phyloP scores from a whole-genome alignment of 2,888 invertebrate species.

The Elmis aenea region DNA sequence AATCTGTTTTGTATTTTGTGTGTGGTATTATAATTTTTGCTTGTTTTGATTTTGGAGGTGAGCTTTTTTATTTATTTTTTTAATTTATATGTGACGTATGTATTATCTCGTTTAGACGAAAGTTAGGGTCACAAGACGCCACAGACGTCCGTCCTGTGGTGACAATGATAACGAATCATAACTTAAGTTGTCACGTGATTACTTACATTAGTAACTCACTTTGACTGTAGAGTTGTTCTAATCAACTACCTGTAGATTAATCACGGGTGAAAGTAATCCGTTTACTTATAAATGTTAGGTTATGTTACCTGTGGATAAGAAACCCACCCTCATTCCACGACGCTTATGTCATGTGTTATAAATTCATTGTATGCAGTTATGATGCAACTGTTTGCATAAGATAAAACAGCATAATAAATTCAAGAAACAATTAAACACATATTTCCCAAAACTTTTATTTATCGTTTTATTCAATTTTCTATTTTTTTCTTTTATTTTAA shows the following conservation, averaged over 20 bases:
- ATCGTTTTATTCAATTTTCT: too few relatives aligned
- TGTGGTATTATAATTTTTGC: conserved; percentile 26
- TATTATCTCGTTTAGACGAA: conserved; percentile 9
- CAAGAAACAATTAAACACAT: too few relatives aligned
- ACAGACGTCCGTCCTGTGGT: conserved; percentile 27
- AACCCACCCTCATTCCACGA: conserved; percentile 15
- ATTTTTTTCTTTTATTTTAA: too few relatives aligned
- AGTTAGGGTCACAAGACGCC: conserved; percentile 36
- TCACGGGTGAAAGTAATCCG: background rate
- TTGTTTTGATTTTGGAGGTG: conserved; percentile 34
- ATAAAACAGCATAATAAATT: too few relatives aligned
- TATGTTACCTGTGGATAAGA: background rate
- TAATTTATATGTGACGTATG: conserved; percentile 24
- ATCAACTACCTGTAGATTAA: background rate
- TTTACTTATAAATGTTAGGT: background rate
- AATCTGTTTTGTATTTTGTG: conserved; percentile 23
- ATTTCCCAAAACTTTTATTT: too few relatives aligned
- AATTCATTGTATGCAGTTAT: too few relatives aligned
- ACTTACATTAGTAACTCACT: conserved; percentile 2
- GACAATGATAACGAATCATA: conserved; percentile 4
- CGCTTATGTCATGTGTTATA: conserved; percentile 16
- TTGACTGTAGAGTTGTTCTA: conserved; percentile 10
- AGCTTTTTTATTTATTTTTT: conserved; percentile 30
- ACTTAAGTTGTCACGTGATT: conserved; percentile 11
- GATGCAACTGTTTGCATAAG: too few relatives aligned